A percentile compares a stretch with the other conserved stretches of the same genome.
These are phyloP conservation scores for Rhynchotus rufescens DNA, from an alignment of 2,797 vertebrate species.

Conservation along the genomic window DNA sequence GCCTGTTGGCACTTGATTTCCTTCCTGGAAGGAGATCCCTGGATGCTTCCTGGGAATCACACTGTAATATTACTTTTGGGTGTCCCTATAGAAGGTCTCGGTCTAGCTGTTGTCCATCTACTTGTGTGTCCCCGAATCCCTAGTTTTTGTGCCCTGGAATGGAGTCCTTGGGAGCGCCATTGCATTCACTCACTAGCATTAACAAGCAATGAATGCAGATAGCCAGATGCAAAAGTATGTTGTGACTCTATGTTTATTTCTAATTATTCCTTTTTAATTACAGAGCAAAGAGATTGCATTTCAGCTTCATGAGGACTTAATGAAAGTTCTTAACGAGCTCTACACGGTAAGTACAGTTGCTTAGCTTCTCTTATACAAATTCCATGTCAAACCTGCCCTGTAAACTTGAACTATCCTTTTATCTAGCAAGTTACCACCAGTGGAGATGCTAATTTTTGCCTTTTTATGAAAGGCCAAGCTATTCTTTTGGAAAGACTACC, in stretches of 20 bases:
- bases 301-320: slow-evolving; percentile 98
- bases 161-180: background rate
- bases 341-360: slow-evolving; percentile 92
- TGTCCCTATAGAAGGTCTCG: background rate
- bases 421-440: background rate
- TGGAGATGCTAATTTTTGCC: slow-evolving; percentile 21
- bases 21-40: background rate
- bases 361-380: slow-evolving; percentile 46
- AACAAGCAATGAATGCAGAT: background rate
- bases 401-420: slow-evolving; percentile 25
- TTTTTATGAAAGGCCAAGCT: background rate
- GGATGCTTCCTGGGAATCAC: background rate
- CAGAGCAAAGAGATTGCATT: slow-evolving; percentile 99
- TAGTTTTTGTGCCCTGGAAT: background rate
- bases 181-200: background rate
- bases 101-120: background rate
- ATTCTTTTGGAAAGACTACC: background rate
- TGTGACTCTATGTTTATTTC: slow-evolving; percentile 25
- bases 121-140: background rate
- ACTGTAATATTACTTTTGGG: background rate
- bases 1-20: slow-evolving; percentile 19
- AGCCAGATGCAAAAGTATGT: slow-evolving; percentile 3
- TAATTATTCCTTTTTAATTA: slow-evolving; percentile 78
- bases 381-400: background rate
- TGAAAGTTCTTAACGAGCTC: slow-evolving; percentile 99